Percentiles rank a stretch among this genome's conserved stretches.
Conservation (phyloP, 2,888 invertebrate species). For the Epinotia brunnichana region DNA sequence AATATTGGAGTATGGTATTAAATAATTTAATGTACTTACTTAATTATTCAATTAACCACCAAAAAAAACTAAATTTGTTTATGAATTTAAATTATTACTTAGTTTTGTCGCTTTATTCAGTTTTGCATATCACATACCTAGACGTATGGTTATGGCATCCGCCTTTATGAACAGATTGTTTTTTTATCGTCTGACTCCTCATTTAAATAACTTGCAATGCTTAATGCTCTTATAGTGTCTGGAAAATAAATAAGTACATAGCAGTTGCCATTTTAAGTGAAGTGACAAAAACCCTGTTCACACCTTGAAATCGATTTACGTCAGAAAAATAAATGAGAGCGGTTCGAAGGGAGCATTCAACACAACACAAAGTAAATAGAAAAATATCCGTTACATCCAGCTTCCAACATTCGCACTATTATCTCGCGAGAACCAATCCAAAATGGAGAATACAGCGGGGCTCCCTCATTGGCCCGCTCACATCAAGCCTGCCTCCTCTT, state of each 20-base stretch:
- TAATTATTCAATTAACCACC: no score
- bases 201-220: background rate
- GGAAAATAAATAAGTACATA: background rate
- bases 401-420: conserved; percentile 82
- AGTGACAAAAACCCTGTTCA: conserved; percentile 60
- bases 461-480: conserved; percentile 61
- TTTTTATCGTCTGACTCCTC: background rate
- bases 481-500: conserved; percentile 77
- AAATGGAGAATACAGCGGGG: conserved; percentile 54
- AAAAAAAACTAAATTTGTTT: no score
- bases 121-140: background rate
- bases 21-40: no score
- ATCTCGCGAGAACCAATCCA: conserved; percentile 76
- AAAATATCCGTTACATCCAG: conserved; percentile 72
- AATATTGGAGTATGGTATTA: no score
- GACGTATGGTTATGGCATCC: no score
- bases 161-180: background rate
- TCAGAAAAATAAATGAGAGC: conserved; percentile 74
- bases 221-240: background rate
- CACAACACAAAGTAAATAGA: conserved; percentile 71
- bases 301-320: conserved; percentile 78
- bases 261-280: conserved; percentile 52
- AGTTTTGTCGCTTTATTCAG: background rate
- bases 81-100: no score
- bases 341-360: conserved; percentile 71